Base-by-base conservation (phyloP, 2,113 vertebrate genomes). In the Empidonax alnorum region DNA sequence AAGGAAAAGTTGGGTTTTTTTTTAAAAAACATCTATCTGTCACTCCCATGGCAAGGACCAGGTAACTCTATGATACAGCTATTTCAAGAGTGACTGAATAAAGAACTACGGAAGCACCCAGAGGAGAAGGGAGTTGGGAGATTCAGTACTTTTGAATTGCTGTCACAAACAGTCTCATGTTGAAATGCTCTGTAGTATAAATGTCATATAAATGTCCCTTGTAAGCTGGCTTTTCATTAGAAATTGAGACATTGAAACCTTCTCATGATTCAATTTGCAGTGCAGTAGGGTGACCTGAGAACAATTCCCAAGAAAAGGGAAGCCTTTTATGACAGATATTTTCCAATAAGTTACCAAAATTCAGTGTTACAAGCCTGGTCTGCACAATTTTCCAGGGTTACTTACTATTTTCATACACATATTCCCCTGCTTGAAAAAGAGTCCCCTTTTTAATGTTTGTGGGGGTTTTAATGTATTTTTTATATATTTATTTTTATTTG, bases 61-160 rank as follows among this genome's bases (percentile, higher is more conserved):
- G 87, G 63, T 74, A 94, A 72, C 55, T 96, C 75, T 35, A 63
- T 83, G 3, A 3, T 89, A 41, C 59, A 84, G 88, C 46, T 84
- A 28, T 90, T 97, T 95, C 81, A 76, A 74, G 73, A 91, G 46
- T 85, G 85, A 61, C 73, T 88, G 96, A 72, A 96, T 92, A 84
- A 90, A 84, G 85, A 89, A 19, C 61, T 79, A 23, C 63, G 73
- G 59, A 78, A 97, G 59, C 71, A 83, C 92, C 59, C 94, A 87
- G 46, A 86, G 89, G 67, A 96, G 63, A 85, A 75, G 52, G 27
- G 25, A 93, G 84, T 81, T 84, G 65, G 7, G 9, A 94, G 73
- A 84, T 71, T 89, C 76, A 30, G 55, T 92, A 30, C 44, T 90
- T 94, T 42, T 61, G 50, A 92, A 90, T 74, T 93, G 86, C 94